Conservation (phyloP, 2,888 invertebrate genomes). For the Enchytraeus crypticus region DNA sequence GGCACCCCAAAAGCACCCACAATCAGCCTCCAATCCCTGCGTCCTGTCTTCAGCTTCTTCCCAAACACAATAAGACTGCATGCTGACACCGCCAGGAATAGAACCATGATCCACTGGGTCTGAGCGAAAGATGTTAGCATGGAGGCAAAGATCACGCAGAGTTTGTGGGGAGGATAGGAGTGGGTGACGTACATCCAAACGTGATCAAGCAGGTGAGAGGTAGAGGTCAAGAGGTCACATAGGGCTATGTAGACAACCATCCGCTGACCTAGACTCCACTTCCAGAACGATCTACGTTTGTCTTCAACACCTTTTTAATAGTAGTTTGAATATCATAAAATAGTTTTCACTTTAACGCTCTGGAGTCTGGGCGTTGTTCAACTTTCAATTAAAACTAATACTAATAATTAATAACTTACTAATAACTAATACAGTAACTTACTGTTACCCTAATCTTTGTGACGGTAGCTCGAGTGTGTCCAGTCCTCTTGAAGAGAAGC, state of each 20-base stretch:
- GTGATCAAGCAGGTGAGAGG: constrained; percentile 16
- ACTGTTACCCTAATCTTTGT: too few relatives aligned
- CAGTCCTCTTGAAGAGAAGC: too few relatives aligned
- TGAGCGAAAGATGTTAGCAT: constrained; percentile 13
- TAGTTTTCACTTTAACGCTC: too few relatives aligned
- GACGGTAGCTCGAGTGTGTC: too few relatives aligned
- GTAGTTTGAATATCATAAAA: too few relatives aligned
- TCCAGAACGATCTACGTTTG: neutral
- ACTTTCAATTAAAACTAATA: too few relatives aligned
- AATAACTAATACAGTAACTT: too few relatives aligned
- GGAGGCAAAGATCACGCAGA: constrained; percentile 13
- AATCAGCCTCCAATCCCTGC: constrained; percentile 9
- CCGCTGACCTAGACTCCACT: constrained; percentile 3
- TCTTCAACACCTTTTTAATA: too few relatives aligned
- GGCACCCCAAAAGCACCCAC: constrained; percentile 2
- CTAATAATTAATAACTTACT: too few relatives aligned
- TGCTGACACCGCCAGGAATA: constrained; percentile 13
- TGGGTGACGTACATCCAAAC: constrained; percentile 9
- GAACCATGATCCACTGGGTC: constrained; percentile 12
- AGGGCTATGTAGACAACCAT: constrained; percentile 9
- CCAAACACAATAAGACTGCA: too few relatives aligned
- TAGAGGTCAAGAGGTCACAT: constrained; percentile 3
- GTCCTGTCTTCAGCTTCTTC: constrained; percentile 7
- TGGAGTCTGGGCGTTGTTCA: too few relatives aligned
- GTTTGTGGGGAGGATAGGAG: constrained; percentile 8